phyloP scores from a whole-genome alignment of 2,888 invertebrate species.

The Halictus quadricinctus region DNA sequence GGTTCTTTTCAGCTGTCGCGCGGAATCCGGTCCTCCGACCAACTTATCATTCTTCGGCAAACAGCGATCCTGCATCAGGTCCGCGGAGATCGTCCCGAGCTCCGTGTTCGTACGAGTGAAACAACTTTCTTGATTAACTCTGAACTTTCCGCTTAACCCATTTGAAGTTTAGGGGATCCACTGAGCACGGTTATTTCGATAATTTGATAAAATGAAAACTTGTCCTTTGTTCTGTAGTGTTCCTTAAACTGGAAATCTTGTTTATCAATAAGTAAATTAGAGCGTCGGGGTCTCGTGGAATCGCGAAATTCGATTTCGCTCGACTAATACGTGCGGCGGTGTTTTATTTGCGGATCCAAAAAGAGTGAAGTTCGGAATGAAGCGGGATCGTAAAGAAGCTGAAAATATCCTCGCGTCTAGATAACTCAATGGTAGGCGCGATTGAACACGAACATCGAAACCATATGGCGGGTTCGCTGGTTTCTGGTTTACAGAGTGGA shows the following conservation, averaged over 20 bases:
- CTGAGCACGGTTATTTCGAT: too few relatives aligned
- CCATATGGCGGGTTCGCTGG: slow-evolving; percentile 74
- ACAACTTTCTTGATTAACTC: background rate
- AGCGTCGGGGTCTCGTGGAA: background rate
- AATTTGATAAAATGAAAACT: too few relatives aligned
- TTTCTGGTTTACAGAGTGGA: slow-evolving; percentile 79
- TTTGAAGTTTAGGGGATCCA: too few relatives aligned
- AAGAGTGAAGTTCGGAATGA: slow-evolving; percentile 32
- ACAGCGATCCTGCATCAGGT: slow-evolving; percentile 67
- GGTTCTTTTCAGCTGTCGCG: slow-evolving; percentile 68
- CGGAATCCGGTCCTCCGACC: background rate
- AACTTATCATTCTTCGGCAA: slow-evolving; percentile 32
- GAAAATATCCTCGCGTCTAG: slow-evolving; percentile 65
- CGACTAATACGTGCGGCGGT: background rate
- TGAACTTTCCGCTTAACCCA: background rate
- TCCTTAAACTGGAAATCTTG: too few relatives aligned
- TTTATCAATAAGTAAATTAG: background rate
- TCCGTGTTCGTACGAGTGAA: background rate
- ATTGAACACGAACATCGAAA: slow-evolving; percentile 61
- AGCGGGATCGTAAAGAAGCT: slow-evolving; percentile 43
- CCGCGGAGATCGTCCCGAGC: background rate
- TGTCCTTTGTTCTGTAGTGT: too few relatives aligned
- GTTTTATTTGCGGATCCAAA: slow-evolving; percentile 42
- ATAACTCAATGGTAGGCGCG: slow-evolving; percentile 62
- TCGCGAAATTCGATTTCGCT: slow-evolving; percentile 5